These are phyloP conservation scores for Cromileptes altivelis DNA, from an alignment of 2,113 vertebrate species.

Conservation along the genomic window DNA sequence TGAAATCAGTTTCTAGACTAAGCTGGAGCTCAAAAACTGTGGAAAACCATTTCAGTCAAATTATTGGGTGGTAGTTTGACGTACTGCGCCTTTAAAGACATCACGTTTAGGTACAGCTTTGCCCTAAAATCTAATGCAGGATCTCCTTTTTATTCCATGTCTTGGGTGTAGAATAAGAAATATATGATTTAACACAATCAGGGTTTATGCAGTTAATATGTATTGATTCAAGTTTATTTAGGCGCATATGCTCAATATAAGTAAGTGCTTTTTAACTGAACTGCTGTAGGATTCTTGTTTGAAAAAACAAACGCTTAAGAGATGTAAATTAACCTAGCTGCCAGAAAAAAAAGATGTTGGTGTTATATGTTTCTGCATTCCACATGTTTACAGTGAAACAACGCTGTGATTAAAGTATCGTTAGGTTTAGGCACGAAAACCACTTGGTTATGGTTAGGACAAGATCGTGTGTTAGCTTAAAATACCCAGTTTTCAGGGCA, in stretches of 20 bases:
- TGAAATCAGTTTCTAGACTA: conserved; percentile 66
- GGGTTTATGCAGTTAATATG: conserved; percentile 7
- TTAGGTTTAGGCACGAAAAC: too few species aligned
- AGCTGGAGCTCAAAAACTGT: conserved; percentile 35
- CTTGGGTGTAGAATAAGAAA: conserved; percentile 17
- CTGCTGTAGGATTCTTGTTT: conserved; percentile 9
- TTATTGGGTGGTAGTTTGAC: not conserved
- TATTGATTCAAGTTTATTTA: not conserved
- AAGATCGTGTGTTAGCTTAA: too few species aligned
- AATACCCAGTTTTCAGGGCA: too few species aligned
- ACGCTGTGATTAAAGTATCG: too few species aligned
- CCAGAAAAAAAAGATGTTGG: too few species aligned
- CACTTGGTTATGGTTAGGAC: too few species aligned
- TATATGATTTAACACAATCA: conserved; percentile 13
- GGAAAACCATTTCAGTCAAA: not conserved
- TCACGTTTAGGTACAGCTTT: conserved; percentile 24
- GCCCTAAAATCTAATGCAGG: conserved; percentile 25
- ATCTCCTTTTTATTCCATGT: conserved; percentile 30
- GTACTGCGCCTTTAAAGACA: not conserved
- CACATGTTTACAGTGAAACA: too few species aligned
- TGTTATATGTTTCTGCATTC: too few species aligned
- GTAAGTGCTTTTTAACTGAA: conserved; percentile 12
- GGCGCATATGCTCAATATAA: conserved; percentile 15
- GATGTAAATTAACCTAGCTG: not conserved
- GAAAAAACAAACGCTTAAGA: not conserved